Base-by-base conservation (phyloP, 2,888 invertebrate genomes). In the Lithodes maja region DNA sequence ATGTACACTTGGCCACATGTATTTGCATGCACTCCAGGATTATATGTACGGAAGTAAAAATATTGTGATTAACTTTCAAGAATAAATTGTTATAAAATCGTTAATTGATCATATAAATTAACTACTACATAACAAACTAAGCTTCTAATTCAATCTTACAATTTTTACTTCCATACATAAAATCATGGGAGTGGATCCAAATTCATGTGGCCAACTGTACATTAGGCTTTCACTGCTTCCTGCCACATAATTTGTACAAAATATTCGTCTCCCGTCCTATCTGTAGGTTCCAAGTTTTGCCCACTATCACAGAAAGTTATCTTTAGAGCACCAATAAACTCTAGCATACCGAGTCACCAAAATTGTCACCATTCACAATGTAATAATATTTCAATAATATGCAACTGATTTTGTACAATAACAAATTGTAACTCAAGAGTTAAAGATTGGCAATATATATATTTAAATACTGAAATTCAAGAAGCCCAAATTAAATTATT, bases 261-360 rank as follows among this genome's bases (percentile, higher is more conserved):
- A 61, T 54, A 54, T n/a, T 82, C n/a, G 17, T 85, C 74, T 12
- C 55, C 80, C 82, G 74, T 86, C 68, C 75, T 75, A 82, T 50
- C 68, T 5, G 50, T 80, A 53, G 52, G 80, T 50, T 71, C 55
- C 74, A 71, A 68, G 75, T 86, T 86, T 82, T 86, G 86, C 88
- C 88, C 78, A 83, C 49, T 88, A 88, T 88, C 88, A 88, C 88
- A 87, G 87, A 83, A 68, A 88, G 78, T 84, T 88, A 87, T 52
- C 53, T 80, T 88, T 88, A 88, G 17, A 88, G 88, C 88, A 88
- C 88, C 88, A 88, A 84, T 83, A 71, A 74, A 71, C 61, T 17
- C 83, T 80, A 69, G n/a, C 79, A 83, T 74, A 75, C 55, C 53
- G 15, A 83, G 15, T 61, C 61, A 61, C 12, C 71, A 75, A 85